Evolutionary conservation across 2,888 invertebrate genomes (phyloP), one percentile per base, ranked within the genome.

Genomic region (Neria commutata): DNA sequence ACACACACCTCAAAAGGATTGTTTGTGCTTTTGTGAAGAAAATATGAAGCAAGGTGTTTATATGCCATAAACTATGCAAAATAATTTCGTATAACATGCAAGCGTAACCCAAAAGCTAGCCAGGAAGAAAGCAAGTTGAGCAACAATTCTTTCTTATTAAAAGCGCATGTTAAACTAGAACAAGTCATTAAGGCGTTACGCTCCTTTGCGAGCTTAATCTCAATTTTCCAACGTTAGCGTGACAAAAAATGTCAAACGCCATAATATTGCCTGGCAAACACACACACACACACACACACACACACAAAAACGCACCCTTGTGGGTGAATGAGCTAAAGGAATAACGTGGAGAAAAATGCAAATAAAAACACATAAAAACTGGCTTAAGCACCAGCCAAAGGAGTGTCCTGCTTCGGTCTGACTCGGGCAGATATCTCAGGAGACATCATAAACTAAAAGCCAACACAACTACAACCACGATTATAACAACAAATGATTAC

Each of bases 361-460:
- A 73, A 74, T 74, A 74, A 70, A 67, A 72, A 73, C 72, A 66
- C 66, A 67, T 61, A 68, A 56, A 71, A 75, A 73, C 67, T 68
- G n/a, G 68, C 73, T 56, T 71, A 37, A 53, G 55, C n/a, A 17
- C n/a, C n/a, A n/a, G n/a, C 42, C 8, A 17, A 55, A 59, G 59
- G 59, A 54, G 59, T 47, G 59, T 21, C 53, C 26, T 23, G 19
- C 14, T 33, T 17, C 19, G 17, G 14, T 17, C 25, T 45, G 17
- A 51, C 57, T 56, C 59, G 55, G 63, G 48, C 52, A 49, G 68
- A 64, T 74, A 75, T 72, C 73, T 75, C 75, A 71, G 62, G 74
- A 73, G 73, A 73, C 58, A 29, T 58, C 58, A 58, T 75, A 70
- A 66, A 61, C 60, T 52, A 61, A 58, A 66, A 68, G 61, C 71